These are phyloP conservation scores for Aegotheles bennettii DNA, from an alignment of 2,113 vertebrate genomes.

Conservation along the genomic window DNA sequence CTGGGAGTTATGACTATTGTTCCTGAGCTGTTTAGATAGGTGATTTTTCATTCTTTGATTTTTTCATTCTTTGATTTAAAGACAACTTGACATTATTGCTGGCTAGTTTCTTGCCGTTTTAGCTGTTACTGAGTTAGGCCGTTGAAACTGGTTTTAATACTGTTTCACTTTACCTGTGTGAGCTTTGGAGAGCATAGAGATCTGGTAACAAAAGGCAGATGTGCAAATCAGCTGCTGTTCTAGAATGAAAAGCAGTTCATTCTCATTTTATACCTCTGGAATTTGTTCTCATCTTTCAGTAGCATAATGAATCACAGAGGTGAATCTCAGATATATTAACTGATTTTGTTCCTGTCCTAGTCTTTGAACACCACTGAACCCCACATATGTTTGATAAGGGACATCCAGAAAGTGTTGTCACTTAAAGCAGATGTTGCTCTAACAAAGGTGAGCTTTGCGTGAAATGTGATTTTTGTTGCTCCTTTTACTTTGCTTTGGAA, in stretches of 20 bases:
- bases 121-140: not conserved
- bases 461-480: not conserved
- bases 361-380: conserved; percentile 84
- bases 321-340: not conserved
- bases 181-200: not conserved
- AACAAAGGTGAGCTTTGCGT: conserved; percentile 83
- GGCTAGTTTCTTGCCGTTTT: not conserved
- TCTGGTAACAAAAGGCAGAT: not conserved
- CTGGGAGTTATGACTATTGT: not conserved
- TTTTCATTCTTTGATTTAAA: not conserved
- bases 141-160: not conserved
- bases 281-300: not conserved
- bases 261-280: not conserved
- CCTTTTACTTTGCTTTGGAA: not conserved
- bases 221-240: not conserved
- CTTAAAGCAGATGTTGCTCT: conserved; percentile 83
- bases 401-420: conserved; percentile 81
- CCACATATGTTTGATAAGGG: conserved; percentile 88
- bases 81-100: not conserved
- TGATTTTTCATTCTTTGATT: not conserved
- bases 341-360: conserved; percentile 54
- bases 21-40: not conserved
- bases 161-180: not conserved
- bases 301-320: not conserved
- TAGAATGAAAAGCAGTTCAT: not conserved